Evolutionary conservation across 2,113 vertebrate genomes (phyloP).

Genomic region (Pollimyrus isidori): DNA sequence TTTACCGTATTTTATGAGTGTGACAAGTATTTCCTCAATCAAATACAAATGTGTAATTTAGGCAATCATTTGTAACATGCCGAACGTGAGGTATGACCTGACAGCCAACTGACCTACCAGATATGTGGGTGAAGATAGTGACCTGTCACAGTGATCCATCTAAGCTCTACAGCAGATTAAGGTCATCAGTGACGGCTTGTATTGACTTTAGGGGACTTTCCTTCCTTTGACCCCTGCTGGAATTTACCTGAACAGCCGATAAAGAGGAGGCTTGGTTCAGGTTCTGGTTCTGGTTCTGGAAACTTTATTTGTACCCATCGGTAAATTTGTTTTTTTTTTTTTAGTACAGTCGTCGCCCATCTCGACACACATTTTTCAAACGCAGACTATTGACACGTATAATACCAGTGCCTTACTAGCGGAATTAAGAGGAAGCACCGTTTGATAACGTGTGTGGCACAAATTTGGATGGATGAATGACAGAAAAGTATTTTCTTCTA

Average conservation of each 20-base stretch:
- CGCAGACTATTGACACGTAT: background rate
- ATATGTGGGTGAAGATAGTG: background rate
- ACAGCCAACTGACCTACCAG: background rate
- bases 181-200: background rate
- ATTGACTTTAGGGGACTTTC: background rate
- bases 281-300: background rate
- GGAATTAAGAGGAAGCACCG: background rate
- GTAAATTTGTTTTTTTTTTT: background rate
- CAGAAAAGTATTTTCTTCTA: background rate
- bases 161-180: background rate
- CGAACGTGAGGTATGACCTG: background rate
- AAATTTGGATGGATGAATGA: background rate
- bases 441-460: background rate
- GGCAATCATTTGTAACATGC: background rate
- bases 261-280: background rate
- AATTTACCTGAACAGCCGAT: background rate
- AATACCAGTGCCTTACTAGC: background rate
- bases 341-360: background rate
- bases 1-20: background rate
- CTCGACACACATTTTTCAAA: background rate
- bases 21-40: background rate
- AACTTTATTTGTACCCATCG: background rate
- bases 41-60: background rate
- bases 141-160: background rate
- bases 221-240: background rate